Evolutionary conservation across 2,797 vertebrate genomes (phyloP).

Genomic region (Nannoperca australis): DNA sequence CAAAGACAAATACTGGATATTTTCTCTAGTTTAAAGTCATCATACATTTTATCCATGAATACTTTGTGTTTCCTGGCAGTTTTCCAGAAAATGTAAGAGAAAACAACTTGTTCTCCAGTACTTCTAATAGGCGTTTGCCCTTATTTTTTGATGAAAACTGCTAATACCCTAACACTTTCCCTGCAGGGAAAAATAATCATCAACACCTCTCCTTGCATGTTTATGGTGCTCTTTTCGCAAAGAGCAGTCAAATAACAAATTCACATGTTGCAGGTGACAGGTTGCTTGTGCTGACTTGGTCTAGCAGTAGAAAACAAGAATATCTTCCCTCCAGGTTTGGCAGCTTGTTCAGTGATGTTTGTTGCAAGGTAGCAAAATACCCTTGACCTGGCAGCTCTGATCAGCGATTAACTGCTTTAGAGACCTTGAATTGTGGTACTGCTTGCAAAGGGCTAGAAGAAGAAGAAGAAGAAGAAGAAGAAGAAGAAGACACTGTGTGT

Average conservation of each 20-base stretch:
- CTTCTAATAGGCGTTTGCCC: not conserved
- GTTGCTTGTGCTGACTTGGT: constrained; percentile 35
- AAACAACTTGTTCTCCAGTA: not conserved
- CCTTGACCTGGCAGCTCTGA: constrained; percentile 75
- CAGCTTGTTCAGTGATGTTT: constrained; percentile 50
- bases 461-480: no score
- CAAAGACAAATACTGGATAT: not conserved
- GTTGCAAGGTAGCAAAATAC: constrained; percentile 45
- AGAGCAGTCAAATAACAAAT: constrained; percentile 25
- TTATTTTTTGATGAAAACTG: constrained; percentile 20
- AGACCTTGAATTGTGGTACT: constrained; percentile 62
- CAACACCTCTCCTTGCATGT: constrained; percentile 33
- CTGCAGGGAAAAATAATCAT: constrained; percentile 38
- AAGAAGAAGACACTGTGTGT: not conserved
- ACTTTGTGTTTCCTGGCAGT: not conserved
- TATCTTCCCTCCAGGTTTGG: constrained; percentile 44
- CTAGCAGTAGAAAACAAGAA: constrained; percentile 34
- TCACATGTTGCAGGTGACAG: constrained; percentile 37
- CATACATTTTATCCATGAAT: not conserved
- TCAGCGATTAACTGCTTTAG: constrained; percentile 62
- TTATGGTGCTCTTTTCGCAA: constrained; percentile 14
- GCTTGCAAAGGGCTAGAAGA: constrained; percentile 55
- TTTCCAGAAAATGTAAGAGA: not conserved
- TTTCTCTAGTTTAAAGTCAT: not conserved
- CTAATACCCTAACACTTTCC: constrained; percentile 17